Evolutionary conservation across 2,888 invertebrate species (phyloP), one percentile per base, ranked within the genome.

Genomic region (Incurvaria masculella): DNA sequence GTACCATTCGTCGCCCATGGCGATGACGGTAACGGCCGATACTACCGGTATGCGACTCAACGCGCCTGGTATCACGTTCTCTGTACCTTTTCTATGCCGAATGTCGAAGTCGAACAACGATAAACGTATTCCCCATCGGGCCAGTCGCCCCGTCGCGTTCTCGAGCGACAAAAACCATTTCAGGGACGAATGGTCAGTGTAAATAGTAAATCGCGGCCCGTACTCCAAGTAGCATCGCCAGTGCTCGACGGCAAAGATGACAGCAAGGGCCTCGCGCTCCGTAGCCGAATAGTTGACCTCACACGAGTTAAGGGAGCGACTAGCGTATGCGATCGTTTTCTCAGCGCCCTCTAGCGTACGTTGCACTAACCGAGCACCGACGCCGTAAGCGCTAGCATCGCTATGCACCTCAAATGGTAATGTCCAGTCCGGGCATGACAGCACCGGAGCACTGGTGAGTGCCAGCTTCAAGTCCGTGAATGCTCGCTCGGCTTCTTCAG

Each of bases 181-280:
- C 3, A 33, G 33, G 8, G 33, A 8, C 14, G 33, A 33, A 33
- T 33, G 33, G 14, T 33, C 33, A 33, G 33, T 33, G 14, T 14
- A 14, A 11, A 33, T 11, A 4, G 8, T 33, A n/a, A 33, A 33
- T n/a, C 14, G 33, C 4, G 33, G 33, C 14, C 33, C 33, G 33
- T 14, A 33, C 14, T 33, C 33, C 14, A 33, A 11, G 14, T 33
- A 33, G 14, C 33, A 33, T 8, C 33, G 33, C 33, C 33, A 33
- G 14, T 33, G 33, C 14, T 33, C 33, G 14, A 33, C 55, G 0
- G 59, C 59, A 19, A 49, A 56, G 0, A 59, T 55, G 1, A 51
- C 53, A 26, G 60, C 59, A 1, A 61, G 23, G 0, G 58, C 43
- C 42, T 61, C 60, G 0, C 59, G 42, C 46, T 62, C 61, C 0